Evolutionary conservation across 2,113 vertebrate species (phyloP).

Genomic region (Regulus satrapa): DNA sequence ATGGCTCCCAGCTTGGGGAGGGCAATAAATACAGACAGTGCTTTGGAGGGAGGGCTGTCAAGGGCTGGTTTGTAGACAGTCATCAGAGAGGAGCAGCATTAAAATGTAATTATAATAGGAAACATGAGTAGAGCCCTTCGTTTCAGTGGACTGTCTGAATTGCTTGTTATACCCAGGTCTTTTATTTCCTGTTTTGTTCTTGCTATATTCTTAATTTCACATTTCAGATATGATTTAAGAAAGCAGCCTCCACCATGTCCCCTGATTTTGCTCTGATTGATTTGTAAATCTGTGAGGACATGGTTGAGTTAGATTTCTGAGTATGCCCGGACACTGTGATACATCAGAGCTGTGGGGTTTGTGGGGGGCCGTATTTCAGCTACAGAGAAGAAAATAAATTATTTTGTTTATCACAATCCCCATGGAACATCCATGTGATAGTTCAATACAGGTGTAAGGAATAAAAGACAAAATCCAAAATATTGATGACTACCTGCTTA

Average conservation of each 20-base stretch:
- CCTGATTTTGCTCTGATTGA: not conserved
- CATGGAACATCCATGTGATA: not conserved
- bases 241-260: not conserved
- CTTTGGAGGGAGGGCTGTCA: not conserved
- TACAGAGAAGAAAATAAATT: not conserved
- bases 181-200: not conserved
- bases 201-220: not conserved
- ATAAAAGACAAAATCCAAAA: not conserved
- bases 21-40: not conserved
- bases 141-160: not conserved
- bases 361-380: not conserved
- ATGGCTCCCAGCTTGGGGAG: not conserved
- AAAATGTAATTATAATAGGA: not conserved
- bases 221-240: constrained; percentile 4
- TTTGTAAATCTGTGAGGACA: not conserved
- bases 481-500: not conserved
- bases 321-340: not conserved
- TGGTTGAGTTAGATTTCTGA: not conserved
- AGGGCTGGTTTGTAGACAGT: not conserved
- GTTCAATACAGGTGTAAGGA: not conserved
- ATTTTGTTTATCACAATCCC: not conserved
- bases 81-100: not conserved
- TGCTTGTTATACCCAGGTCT: not conserved
- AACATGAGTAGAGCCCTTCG: not conserved
- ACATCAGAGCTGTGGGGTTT: not conserved